These are phyloP conservation scores for Harpegnathos saltator DNA, from an alignment of 1,140 invertebrate species.

Conservation along the genomic window DNA sequence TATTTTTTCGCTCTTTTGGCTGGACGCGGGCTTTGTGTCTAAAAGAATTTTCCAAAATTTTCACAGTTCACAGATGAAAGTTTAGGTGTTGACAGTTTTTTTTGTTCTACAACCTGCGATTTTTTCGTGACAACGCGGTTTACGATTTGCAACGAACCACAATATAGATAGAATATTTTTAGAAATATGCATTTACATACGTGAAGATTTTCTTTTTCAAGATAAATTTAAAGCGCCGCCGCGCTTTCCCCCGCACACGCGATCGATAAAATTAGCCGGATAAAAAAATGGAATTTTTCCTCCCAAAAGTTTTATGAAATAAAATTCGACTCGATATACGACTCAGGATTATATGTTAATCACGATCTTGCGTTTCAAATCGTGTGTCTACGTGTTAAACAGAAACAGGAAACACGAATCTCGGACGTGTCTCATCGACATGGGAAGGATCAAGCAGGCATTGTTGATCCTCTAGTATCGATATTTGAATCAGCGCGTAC, in stretches of 20 bases:
- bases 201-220: not conserved
- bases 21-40: not conserved
- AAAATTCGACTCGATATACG: not conserved
- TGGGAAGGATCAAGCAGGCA: conserved; percentile 28
- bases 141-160: not conserved
- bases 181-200: not conserved
- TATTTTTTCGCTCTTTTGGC: not conserved
- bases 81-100: not conserved
- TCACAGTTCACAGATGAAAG: not conserved
- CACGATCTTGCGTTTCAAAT: not conserved
- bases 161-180: not conserved
- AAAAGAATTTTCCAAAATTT: no score
- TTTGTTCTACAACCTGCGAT: conserved; percentile 7
- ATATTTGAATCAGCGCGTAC: conserved; percentile 40
- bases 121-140: not conserved
- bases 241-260: not conserved
- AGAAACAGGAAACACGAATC: conserved; percentile 17
- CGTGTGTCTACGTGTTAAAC: not conserved
- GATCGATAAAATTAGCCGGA: no score
- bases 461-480: conserved; percentile 25
- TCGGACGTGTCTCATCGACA: conserved; percentile 33
- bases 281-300: no score
- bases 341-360: not conserved
- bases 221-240: not conserved
- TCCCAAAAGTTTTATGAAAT: no score